Percentiles rank a stretch among this genome's conserved stretches.
phyloP scores from a whole-genome alignment of 2,888 invertebrate species.

The Eristalinus aeneus region DNA sequence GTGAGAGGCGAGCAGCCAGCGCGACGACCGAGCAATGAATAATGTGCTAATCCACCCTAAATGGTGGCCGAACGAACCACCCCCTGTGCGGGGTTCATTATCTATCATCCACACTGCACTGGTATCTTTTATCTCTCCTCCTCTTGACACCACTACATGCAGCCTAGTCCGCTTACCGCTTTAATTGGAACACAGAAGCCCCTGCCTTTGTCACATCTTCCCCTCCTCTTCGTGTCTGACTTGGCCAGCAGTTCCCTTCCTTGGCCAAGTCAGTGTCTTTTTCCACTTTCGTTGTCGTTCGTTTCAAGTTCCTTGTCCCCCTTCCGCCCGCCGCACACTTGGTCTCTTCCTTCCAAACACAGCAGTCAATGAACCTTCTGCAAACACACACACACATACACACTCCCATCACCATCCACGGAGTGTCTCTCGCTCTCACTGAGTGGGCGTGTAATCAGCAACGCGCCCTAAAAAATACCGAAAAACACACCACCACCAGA shows the following conservation, averaged over 20 bases:
- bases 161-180: background rate
- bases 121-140: constrained; percentile 30
- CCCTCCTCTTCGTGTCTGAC: background rate
- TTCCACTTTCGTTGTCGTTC: constrained; percentile 35
- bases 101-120: background rate
- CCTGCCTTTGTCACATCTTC: background rate
- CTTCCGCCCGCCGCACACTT: background rate
- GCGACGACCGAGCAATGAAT: background rate
- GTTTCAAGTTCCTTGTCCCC: background rate
- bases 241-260: constrained; percentile 20
- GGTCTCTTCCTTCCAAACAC: background rate
- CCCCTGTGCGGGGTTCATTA: constrained; percentile 8
- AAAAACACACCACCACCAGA: constrained; percentile 33
- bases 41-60: constrained; percentile 52
- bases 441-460: constrained; percentile 70
- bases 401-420: background rate
- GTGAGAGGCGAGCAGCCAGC: background rate
- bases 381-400: constrained; percentile 5
- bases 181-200: background rate
- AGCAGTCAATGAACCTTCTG: constrained; percentile 43
- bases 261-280: background rate
- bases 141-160: constrained; percentile 32
- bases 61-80: constrained; percentile 26
- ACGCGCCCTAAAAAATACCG: constrained; percentile 66
- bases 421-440: background rate